phyloP scores from a whole-genome alignment of 2,888 invertebrate genomes.

The Sipunculus nudus region DNA sequence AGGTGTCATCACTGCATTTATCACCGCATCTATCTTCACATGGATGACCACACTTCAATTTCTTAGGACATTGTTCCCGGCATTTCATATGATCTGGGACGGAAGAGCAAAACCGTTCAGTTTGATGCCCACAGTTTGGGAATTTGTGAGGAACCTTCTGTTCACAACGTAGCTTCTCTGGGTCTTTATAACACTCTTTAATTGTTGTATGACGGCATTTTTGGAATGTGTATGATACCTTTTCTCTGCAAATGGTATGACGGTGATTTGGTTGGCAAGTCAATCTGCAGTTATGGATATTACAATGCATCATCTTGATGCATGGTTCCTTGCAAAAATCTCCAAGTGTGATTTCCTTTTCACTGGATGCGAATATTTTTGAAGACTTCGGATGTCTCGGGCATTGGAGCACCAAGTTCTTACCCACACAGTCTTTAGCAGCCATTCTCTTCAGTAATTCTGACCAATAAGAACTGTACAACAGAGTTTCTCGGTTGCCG shows the following conservation, averaged over 20 bases:
- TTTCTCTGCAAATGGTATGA: constrained; percentile 3
- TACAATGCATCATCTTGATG: constrained; percentile 8
- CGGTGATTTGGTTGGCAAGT: constrained; percentile 20
- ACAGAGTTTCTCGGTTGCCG: constrained; percentile 23
- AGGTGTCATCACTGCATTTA: constrained; percentile 11
- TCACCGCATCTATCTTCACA: constrained; percentile 18
- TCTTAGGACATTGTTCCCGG: constrained; percentile 10
- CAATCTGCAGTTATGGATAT: constrained; percentile 12
- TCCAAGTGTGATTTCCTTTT: constrained; percentile 13
- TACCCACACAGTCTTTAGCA: neutral
- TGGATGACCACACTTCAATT: constrained; percentile 19
- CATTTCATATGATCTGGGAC: constrained; percentile 2
- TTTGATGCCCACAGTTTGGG: constrained; percentile 12
- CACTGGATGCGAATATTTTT: constrained; percentile 2
- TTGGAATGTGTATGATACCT: constrained; percentile 13
- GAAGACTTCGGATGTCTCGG: constrained; percentile 17
- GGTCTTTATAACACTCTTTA: constrained; percentile 19
- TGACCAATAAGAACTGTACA: neutral
- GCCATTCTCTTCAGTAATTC: constrained; percentile 5
- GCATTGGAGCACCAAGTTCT: constrained; percentile 9
- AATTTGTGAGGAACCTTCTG: neutral
- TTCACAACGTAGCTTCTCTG: constrained; percentile 3
- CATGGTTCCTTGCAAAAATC: constrained; percentile 19
- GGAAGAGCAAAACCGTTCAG: constrained; percentile 8
- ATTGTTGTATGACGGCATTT: constrained; percentile 20